Base-by-base conservation (phyloP, 2,888 invertebrate species). In the Nomada fabriciana region DNA sequence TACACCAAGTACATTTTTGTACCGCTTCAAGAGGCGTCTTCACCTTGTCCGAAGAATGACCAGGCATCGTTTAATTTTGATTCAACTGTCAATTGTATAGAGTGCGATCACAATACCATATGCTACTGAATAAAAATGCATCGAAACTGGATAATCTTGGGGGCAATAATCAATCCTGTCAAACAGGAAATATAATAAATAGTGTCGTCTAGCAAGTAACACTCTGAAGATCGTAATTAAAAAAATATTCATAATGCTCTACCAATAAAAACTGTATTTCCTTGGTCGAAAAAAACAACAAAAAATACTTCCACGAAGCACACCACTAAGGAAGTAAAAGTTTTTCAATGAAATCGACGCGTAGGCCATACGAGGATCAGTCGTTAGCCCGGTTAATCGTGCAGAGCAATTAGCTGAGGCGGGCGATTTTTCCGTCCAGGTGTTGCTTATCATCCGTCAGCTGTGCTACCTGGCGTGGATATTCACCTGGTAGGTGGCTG, bases 401-500 rank as follows among this genome's bases (percentile, higher is more conserved):
- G 69, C 20, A 13, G 23, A 52, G 53, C 70, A 67, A 68, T 64
- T 73, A 70, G 65, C 69, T 25, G 36, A n/a, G 23, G 15, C 3
- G 20, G 43, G 47, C n/a, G 57, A 76, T 76, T 84, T 86, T 86
- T 82, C 52, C 64, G 5, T 10, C 50, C 29, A 55, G 25, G 68
- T 36, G 76, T 72, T 80, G 75, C 75, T 80, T 76, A 82, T 80
- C 80, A 76, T 82, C 64, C 76, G 85, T 85, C 85, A 76, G 75
- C 74, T 59, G 63, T 57, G 78, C 80, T 81, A 86, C 86, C 78
- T 76, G 83, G 60, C 36, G 65, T 47, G 79, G 68, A 53, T 69
- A 71, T 64, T 23, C 36, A 55, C 70, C 72, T 69, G 74, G 63
- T 20, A 63, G 75, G 77, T 65, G 68, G 65, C 68, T 69, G 70